Base-by-base conservation (phyloP, 2,797 vertebrate species). In the Botia kubotai region DNA sequence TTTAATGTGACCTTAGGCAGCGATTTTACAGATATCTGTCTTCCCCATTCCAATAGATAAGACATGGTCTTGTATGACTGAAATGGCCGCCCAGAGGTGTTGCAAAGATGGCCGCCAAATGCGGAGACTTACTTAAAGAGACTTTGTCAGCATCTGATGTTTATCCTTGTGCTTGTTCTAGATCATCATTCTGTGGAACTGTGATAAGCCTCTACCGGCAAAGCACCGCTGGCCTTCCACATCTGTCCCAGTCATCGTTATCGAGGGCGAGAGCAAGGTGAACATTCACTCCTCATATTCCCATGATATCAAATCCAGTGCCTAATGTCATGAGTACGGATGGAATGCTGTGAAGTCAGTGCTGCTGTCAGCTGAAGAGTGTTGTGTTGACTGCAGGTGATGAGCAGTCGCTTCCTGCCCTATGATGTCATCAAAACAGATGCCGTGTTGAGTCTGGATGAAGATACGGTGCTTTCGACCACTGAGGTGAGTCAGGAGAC, bases 151-250 rank as follows among this genome's bases (percentile, higher is more conserved):
- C 6, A 6, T 73, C 17, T 70, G 3, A 16, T 19, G 10, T 6
- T 68, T 48, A 6, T 17, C 5, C 17, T 11, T 73, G 77, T 82
- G 2, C 87, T 81, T 80, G 77, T 93, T 92, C 81, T 89, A 99
- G 98, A 96, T 99, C 87, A 95, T 99, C 82, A 94, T 99, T 89
- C 91, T 99, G 89, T 99, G 98, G 98, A 99, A 99, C 93, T 98
- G 97, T 94, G 98, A 99, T 93, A 99, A 98, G 88, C 96, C 96
- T 87, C 94, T 98, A 65, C 98, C 98, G 89, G 95, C 96, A 88
- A 98, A 98, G 90, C 96, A 98, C 90, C 96, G 96, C 91, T 99
- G 98, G 98, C 98, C 97, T 78, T 92, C 93, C 91, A 97, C 96
- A 85, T 92, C 96, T 39, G 96, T 98, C 86, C 97, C 98, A 81